phyloP scores from a whole-genome alignment of 1,140 invertebrate species.

The Bombus sibiricus region DNA sequence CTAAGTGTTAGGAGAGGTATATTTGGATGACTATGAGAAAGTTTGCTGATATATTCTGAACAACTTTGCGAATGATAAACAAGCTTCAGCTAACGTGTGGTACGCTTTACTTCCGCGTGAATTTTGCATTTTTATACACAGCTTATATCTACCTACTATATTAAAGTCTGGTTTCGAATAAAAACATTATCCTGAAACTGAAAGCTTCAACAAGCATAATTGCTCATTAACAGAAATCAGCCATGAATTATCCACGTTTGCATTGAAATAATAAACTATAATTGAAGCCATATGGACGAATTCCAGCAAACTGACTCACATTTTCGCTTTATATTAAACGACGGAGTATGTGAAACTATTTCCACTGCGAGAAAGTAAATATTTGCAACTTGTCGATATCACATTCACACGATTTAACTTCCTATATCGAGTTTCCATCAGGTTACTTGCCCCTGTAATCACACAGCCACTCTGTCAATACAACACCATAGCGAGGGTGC shows the following conservation, averaged over 20 bases:
- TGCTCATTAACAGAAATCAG: too few species aligned
- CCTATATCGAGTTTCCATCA: not conserved
- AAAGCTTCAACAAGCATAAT: too few species aligned
- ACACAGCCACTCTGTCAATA: too few species aligned
- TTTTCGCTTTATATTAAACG: too few species aligned
- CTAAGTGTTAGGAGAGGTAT: not conserved
- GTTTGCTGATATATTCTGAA: not conserved
- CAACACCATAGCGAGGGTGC: not conserved
- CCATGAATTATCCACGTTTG: too few species aligned
- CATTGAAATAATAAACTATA: not conserved
- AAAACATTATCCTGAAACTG: not conserved
- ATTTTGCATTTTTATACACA: not conserved
- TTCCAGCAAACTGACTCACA: not conserved
- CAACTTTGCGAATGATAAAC: conserved; percentile 7
- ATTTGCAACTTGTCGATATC: not conserved
- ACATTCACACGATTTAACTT: not conserved
- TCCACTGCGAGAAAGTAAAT: not conserved
- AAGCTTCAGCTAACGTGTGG: not conserved
- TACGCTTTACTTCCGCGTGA: not conserved
- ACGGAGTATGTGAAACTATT: not conserved
- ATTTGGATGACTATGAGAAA: not conserved
- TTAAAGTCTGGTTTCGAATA: not conserved
- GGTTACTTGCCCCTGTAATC: not conserved
- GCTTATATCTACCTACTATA: not conserved
- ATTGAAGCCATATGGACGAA: not conserved